Evolutionary conservation across 2,113 vertebrate species (phyloP).

Genomic region (Catharus minimus): DNA sequence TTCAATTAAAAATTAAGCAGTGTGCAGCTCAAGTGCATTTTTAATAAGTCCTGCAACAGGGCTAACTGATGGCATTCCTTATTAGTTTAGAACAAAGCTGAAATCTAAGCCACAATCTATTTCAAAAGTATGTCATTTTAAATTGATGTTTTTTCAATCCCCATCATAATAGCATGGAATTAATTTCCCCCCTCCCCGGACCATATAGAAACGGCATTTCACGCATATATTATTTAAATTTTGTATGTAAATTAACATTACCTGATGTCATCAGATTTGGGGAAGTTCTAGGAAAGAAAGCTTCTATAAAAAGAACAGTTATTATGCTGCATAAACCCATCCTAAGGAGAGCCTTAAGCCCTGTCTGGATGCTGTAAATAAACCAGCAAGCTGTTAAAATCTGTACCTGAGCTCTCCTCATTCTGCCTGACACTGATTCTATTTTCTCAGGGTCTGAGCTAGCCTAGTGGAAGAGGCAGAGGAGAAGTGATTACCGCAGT

Average conservation of each 20-base stretch:
- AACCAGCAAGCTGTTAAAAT: not conserved
- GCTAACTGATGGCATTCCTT: slow-evolving; percentile 64
- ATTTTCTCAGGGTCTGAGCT: not conserved
- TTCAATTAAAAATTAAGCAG: slow-evolving; percentile 74
- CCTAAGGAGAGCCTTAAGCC: not conserved
- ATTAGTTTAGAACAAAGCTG: slow-evolving; percentile 61
- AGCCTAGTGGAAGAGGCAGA: not conserved
- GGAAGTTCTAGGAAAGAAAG: slow-evolving; percentile 26
- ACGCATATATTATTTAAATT: slow-evolving; percentile 9
- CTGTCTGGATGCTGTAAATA: not conserved
- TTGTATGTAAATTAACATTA: slow-evolving; percentile 25
- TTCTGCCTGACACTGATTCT: not conserved
- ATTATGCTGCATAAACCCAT: not conserved
- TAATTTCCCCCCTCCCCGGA: not conserved
- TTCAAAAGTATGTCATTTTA: slow-evolving; percentile 57
- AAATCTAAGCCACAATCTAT: slow-evolving; percentile 51
- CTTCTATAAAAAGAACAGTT: not conserved
- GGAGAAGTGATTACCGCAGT: slow-evolving; percentile 80
- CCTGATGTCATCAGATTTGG: slow-evolving; percentile 47
- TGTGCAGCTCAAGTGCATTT: slow-evolving; percentile 62
- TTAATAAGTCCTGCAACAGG: slow-evolving; percentile 54
- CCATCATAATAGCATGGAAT: slow-evolving; percentile 29
- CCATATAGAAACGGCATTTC: slow-evolving; percentile 25
- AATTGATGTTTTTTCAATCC: slow-evolving; percentile 52
- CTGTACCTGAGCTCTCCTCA: not conserved